A percentile compares a stretch with the other conserved stretches of the same genome.
phyloP scores from a whole-genome alignment of 2,113 vertebrate genomes.

The Smithornis capensis region DNA sequence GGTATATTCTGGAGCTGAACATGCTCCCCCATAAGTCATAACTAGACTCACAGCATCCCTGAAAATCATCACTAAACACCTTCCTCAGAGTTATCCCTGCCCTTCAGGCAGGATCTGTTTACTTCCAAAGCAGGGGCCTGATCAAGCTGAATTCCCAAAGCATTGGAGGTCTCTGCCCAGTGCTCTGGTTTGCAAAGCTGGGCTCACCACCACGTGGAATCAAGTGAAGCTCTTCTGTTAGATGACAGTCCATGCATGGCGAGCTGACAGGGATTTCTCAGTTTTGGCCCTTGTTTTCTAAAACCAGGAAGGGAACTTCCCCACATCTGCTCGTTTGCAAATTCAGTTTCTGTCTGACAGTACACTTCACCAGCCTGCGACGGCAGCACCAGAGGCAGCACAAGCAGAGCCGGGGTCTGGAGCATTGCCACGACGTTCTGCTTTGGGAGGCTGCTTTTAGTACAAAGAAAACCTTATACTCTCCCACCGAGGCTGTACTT shows the following conservation, averaged over 20 bases:
- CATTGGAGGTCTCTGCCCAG: fast-evolving
- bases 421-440: background rate
- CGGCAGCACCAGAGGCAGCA: background rate
- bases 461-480: background rate
- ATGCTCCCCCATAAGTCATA: background rate
- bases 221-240: background rate
- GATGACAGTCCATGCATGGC: fast-evolving
- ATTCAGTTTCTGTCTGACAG: background rate
- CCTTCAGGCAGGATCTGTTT: fast-evolving
- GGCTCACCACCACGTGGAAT: background rate
- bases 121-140: background rate
- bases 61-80: background rate
- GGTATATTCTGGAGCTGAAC: background rate
- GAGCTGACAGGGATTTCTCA: background rate
- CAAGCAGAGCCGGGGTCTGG: background rate
- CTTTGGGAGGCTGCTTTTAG: background rate
- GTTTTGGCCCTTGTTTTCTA: background rate
- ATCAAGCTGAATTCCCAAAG: background rate
- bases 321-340: background rate
- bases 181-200: background rate
- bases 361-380: fast-evolving
- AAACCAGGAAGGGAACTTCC: background rate
- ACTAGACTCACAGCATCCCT: background rate
- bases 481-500: background rate
- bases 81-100: background rate